A percentile compares a stretch with the other conserved stretches of the same genome.
These are phyloP conservation scores for Piezodorus guildinii DNA, from an alignment of 1,140 invertebrate species.

Conservation along the genomic window DNA sequence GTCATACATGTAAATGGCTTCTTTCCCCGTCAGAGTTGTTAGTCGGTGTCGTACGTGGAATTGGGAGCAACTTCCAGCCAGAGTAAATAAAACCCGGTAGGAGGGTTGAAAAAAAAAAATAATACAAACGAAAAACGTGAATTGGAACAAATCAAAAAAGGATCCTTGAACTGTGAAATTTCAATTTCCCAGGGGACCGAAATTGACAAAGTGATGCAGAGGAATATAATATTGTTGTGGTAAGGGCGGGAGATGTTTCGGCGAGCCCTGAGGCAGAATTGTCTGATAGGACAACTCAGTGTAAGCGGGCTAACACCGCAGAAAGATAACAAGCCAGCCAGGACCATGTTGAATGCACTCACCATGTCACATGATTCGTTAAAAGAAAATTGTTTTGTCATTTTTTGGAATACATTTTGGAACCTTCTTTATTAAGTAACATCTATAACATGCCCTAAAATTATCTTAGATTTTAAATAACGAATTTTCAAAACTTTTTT, in stretches of 20 bases:
- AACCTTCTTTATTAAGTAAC: too few relatives aligned
- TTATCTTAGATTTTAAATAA: too few relatives aligned
- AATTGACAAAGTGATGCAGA: conserved; percentile 9
- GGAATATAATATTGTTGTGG: background rate
- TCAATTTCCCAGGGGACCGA: conserved; percentile 3
- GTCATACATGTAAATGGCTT: conserved; percentile 16
- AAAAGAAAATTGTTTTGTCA: too few relatives aligned
- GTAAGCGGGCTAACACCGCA: background rate
- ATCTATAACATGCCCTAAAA: too few relatives aligned
- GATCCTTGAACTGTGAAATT: conserved; percentile 10
- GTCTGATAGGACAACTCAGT: background rate
- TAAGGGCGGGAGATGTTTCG: background rate
- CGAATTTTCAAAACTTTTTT: too few relatives aligned
- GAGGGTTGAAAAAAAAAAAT: background rate
- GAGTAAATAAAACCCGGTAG: background rate
- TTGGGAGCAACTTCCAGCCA: background rate
- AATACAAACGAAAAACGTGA: background rate
- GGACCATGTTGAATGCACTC: too few relatives aligned
- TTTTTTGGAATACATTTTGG: too few relatives aligned
- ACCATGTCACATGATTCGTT: too few relatives aligned
- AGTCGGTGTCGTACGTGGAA: background rate
- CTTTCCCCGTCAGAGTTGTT: background rate
- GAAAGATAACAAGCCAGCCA: background rate
- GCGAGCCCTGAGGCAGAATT: background rate
- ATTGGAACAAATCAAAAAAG: conserved; percentile 2